These are phyloP conservation scores for Tanaodytes sp. DNA, from an alignment of 2,888 invertebrate species.

Conservation along the genomic window DNA sequence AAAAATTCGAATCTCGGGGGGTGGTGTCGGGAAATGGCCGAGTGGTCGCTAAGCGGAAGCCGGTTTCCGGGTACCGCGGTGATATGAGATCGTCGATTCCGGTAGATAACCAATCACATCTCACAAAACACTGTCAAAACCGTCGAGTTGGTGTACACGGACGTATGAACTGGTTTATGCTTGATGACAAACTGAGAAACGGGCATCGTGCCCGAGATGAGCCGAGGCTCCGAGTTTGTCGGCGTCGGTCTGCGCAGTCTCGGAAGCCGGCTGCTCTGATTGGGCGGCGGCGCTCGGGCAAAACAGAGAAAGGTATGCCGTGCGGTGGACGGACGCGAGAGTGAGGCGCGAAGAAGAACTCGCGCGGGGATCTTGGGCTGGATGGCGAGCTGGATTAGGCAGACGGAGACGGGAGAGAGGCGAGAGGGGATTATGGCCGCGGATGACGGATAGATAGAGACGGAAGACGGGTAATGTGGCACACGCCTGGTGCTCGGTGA, in stretches of 20 bases:
- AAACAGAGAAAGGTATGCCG: constrained; percentile 49
- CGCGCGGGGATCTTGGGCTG: not conserved
- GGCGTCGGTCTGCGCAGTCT: constrained; percentile 33
- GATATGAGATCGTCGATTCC: not conserved
- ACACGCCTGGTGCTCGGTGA: constrained; percentile 23
- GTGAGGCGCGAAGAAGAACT: constrained; percentile 31
- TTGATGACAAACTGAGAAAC: constrained; percentile 43
- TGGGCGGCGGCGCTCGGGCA: constrained; percentile 33
- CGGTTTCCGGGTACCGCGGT: constrained; percentile 27
- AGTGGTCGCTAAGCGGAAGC: constrained; percentile 42
- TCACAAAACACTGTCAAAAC: constrained; percentile 37
- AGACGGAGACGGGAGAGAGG: constrained; percentile 13
- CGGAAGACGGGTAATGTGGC: constrained; percentile 33
- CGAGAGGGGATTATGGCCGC: not conserved
- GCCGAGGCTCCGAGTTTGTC: constrained; percentile 12
- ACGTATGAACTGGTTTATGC: constrained; percentile 10
- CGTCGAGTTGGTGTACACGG: not conserved
- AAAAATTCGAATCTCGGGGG: not conserved
- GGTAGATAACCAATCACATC: constrained; percentile 32
- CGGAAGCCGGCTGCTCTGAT: constrained; percentile 36
- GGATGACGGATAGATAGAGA: not conserved
- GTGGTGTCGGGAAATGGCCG: not conserved
- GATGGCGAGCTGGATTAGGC: not conserved
- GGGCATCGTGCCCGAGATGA: constrained; percentile 21
- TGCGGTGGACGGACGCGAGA: constrained; percentile 16